These are phyloP conservation scores for Dicrurus megarhynchus DNA, from an alignment of 2,113 vertebrate species.

Conservation along the genomic window DNA sequence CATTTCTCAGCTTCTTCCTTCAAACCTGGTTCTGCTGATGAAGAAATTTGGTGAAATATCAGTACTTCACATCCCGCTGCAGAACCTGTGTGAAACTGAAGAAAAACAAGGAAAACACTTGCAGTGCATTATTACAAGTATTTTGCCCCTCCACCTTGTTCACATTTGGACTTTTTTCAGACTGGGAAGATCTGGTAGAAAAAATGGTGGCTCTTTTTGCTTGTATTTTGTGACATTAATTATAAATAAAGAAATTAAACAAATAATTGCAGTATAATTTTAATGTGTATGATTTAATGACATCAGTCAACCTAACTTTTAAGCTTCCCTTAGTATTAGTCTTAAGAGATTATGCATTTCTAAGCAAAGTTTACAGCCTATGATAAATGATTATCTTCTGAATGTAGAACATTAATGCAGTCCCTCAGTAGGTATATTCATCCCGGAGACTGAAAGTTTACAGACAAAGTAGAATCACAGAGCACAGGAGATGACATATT, in stretches of 20 bases:
- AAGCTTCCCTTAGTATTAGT: background rate
- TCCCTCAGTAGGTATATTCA: background rate
- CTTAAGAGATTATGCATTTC: background rate
- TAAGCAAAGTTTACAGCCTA: background rate
- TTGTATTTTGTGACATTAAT: background rate
- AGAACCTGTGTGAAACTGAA: background rate
- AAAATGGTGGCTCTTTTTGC: background rate
- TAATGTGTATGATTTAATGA: background rate
- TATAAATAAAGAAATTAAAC: background rate
- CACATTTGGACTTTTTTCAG: background rate
- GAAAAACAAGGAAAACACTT: background rate
- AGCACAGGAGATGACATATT: conserved; percentile 11
- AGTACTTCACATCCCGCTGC: fast-evolving
- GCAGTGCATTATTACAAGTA: background rate
- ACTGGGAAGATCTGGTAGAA: background rate
- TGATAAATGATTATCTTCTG: background rate
- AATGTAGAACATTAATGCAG: background rate
- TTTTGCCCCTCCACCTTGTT: background rate
- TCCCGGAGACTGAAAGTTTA: background rate
- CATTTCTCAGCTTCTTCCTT: background rate
- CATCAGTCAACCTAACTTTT: background rate
- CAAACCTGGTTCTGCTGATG: background rate
- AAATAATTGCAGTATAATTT: background rate
- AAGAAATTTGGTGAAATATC: background rate
- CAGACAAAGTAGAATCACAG: background rate